Percentiles rank a stretch among this genome's conserved stretches.
These are phyloP conservation scores for Tromatobia lineatoria DNA, from an alignment of 2,888 invertebrate species.

Conservation along the genomic window DNA sequence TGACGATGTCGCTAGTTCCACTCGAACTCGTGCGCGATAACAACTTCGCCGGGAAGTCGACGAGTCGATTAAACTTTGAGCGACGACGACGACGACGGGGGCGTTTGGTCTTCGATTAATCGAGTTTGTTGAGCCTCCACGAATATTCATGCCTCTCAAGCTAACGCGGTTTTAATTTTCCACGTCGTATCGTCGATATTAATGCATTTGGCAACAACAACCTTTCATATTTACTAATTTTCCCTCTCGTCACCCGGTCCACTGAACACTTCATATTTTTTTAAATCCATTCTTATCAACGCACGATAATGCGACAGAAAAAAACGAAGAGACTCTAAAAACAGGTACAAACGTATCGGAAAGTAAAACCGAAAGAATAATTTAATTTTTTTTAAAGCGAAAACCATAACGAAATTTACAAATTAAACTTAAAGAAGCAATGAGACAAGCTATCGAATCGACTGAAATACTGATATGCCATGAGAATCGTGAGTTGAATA, in stretches of 20 bases:
- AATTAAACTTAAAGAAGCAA: constrained; percentile 19
- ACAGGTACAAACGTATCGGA: constrained; percentile 64
- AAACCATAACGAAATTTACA: constrained; percentile 39
- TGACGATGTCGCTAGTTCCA: constrained; percentile 21
- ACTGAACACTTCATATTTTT: constrained; percentile 6
- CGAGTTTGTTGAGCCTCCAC: constrained; percentile 40
- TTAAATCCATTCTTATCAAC: neutral
- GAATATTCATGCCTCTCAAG: constrained; percentile 28
- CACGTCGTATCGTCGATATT: constrained; percentile 27
- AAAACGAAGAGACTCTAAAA: constrained; percentile 52
- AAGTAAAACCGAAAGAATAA: constrained; percentile 41
- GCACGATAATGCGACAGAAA: constrained; percentile 11
- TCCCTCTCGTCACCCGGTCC: constrained; percentile 39
- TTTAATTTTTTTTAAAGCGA: constrained; percentile 1
- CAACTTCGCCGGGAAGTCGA: constrained; percentile 47
- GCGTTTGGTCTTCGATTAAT: constrained; percentile 49
- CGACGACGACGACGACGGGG: constrained; percentile 35
- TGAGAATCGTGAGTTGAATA: constrained; percentile 44
- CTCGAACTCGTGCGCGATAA: constrained; percentile 52
- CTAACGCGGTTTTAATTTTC: constrained; percentile 5
- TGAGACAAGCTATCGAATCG: constrained; percentile 33
- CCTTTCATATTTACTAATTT: constrained; percentile 11
- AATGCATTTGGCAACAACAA: constrained; percentile 20
- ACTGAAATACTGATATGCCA: constrained; percentile 54
- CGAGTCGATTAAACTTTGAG: constrained; percentile 59